Percentiles rank a stretch among this genome's conserved stretches.
These are phyloP conservation scores for Neoaliturus tenellus DNA, from an alignment of 2,888 invertebrate genomes.

Conservation along the genomic window DNA sequence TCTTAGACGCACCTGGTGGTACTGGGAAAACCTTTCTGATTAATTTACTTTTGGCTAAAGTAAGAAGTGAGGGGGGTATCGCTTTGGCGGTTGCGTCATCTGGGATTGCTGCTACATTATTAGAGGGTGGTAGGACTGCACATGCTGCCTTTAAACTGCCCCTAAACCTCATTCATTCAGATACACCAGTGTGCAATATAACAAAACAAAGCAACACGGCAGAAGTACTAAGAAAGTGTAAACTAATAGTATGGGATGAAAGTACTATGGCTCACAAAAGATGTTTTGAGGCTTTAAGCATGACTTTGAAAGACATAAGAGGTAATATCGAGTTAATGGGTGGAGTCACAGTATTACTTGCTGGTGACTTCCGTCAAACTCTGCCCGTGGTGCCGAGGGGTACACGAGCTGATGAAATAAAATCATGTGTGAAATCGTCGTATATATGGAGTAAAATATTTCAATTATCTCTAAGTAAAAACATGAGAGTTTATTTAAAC, in stretches of 20 bases:
- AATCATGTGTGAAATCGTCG: conserved; percentile 70
- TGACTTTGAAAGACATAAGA: conserved; percentile 65
- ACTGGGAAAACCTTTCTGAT: conserved; percentile 72
- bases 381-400: conserved; percentile 66
- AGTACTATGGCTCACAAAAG: conserved; percentile 71
- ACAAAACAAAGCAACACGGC: conserved; percentile 64
- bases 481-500: conserved; percentile 59
- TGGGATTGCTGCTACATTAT: conserved; percentile 68
- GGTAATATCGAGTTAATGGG: conserved; percentile 62
- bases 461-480: too few species aligned
- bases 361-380: conserved; percentile 68
- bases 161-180: neutral
- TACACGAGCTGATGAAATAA: conserved; percentile 73
- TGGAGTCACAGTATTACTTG: conserved; percentile 63
- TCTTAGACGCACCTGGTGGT: conserved; percentile 67
- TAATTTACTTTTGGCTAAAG: conserved; percentile 69
- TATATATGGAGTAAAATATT: conserved; percentile 59
- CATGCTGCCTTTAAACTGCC: conserved; percentile 13
- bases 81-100: conserved; percentile 71
- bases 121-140: conserved; percentile 2
- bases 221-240: conserved; percentile 67
- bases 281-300: conserved; percentile 69
- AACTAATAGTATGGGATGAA: conserved; percentile 71
- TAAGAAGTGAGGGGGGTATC: conserved; percentile 68
- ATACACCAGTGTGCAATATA: neutral